Conservation (phyloP, 1,140 invertebrate species). For the Pteromalus puparum region DNA sequence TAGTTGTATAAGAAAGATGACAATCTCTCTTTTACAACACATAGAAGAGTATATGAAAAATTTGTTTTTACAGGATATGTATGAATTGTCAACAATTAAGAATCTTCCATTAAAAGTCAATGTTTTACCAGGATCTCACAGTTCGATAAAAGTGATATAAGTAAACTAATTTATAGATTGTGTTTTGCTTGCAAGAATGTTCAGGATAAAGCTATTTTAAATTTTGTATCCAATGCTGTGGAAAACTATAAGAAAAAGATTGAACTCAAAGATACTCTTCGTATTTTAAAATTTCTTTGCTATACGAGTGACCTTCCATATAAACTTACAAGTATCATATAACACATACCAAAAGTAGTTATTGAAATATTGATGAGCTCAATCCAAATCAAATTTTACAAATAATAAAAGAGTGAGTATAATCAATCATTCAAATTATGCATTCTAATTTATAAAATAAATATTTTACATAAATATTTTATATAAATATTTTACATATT, state of each 20-base stretch:
- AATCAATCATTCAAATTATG: constrained; percentile 16
- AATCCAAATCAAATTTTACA: constrained; percentile 72
- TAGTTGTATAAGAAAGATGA: too few species aligned
- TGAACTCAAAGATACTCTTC: neutral
- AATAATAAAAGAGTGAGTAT: constrained; percentile 67
- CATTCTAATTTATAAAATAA: constrained; percentile 48
- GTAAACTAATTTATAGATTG: constrained; percentile 25
- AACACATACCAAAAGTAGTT: constrained; percentile 40
- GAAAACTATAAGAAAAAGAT: constrained; percentile 6
- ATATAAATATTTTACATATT: too few species aligned
- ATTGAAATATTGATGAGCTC: constrained; percentile 66
- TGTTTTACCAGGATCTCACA: constrained; percentile 38
- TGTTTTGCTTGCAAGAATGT: constrained; percentile 27
- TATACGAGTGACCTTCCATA: neutral
- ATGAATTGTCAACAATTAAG: constrained; percentile 78
- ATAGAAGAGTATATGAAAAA: constrained; percentile 78
- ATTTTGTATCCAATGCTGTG: constrained; percentile 37
- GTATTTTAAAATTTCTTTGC: constrained; percentile 38
- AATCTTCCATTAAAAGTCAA: constrained; percentile 73
- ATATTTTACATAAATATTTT: too few species aligned
- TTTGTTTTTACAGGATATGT: constrained; percentile 79
- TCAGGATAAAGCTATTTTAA: constrained; percentile 15
- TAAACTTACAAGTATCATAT: constrained; percentile 3
- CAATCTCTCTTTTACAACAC: constrained; percentile 79
- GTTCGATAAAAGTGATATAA: constrained; percentile 41